Evolutionary conservation across 2,888 invertebrate genomes (phyloP).

Genomic region (Drosophila formosana): DNA sequence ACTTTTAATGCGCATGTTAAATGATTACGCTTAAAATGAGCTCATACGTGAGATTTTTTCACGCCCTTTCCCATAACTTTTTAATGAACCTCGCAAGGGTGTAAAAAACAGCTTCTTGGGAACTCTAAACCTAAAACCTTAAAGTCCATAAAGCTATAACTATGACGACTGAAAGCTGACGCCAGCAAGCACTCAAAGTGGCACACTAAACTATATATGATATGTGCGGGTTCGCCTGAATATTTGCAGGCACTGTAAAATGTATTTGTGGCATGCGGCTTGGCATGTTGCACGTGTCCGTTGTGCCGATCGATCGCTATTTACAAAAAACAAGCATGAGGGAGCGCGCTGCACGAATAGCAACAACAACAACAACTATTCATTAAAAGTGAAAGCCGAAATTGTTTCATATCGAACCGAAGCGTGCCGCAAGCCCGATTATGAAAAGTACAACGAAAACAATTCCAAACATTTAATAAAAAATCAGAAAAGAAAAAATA

Average conservation of each 20-base stretch:
- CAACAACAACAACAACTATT: slow-evolving; percentile 50
- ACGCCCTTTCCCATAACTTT: slow-evolving; percentile 27
- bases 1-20: slow-evolving; percentile 12
- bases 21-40: slow-evolving; percentile 6
- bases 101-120: slow-evolving; percentile 36
- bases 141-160: slow-evolving; percentile 33
- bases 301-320: slow-evolving; percentile 61
- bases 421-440: slow-evolving; percentile 66
- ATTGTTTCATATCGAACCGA: slow-evolving; percentile 71
- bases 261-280: slow-evolving; percentile 68
- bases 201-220: slow-evolving; percentile 59
- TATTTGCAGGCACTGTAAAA: slow-evolving; percentile 36
- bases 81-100: slow-evolving; percentile 5
- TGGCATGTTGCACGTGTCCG: slow-evolving; percentile 78
- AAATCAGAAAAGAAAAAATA: slow-evolving; percentile 46
- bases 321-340: slow-evolving; percentile 51
- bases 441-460: slow-evolving; percentile 68
- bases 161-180: slow-evolving; percentile 4
- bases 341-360: slow-evolving; percentile 12
- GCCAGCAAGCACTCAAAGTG: slow-evolving; percentile 33
- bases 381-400: slow-evolving; percentile 79
- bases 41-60: slow-evolving; percentile 48
- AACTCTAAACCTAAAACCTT: slow-evolving; percentile 28
- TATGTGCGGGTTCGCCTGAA: slow-evolving; percentile 15
- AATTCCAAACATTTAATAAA: slow-evolving; percentile 60